A percentile compares a stretch with the other conserved stretches of the same genome.
phyloP scores from a whole-genome alignment of 1,140 invertebrate species.

The Neocloeon triangulifer region DNA sequence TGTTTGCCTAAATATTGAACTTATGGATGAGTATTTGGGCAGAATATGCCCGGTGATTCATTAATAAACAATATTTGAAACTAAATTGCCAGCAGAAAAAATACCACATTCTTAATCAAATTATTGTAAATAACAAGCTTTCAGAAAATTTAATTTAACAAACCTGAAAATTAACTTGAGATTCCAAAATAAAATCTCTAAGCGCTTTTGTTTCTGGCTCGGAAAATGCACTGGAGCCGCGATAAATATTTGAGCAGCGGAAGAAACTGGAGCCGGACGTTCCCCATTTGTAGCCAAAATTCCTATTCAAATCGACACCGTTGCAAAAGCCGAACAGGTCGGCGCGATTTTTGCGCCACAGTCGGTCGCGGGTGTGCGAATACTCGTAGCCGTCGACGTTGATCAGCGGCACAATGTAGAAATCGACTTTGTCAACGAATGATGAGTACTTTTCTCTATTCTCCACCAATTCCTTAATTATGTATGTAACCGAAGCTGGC shows the following conservation, averaged over 20 bases:
- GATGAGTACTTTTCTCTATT: conserved; percentile 7
- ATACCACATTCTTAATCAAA: too few species aligned
- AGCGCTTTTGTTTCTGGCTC: conserved; percentile 26
- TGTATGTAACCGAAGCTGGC: conserved; percentile 18
- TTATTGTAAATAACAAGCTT: too few species aligned
- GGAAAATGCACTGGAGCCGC: conserved; percentile 25
- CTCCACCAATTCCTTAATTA: conserved; percentile 17
- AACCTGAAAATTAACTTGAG: too few species aligned
- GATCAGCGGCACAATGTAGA: not conserved
- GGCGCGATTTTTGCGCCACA: conserved; percentile 17
- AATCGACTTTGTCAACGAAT: too few species aligned
- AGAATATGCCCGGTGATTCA: too few species aligned
- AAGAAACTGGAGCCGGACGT: conserved; percentile 21
- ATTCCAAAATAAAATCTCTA: conserved; percentile 10
- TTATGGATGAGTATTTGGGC: too few species aligned
- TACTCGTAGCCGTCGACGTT: not conserved
- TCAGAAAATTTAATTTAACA: too few species aligned
- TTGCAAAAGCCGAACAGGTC: conserved; percentile 9
- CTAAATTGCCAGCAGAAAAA: too few species aligned
- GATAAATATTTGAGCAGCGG: conserved; percentile 27
- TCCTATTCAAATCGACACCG: conserved; percentile 19
- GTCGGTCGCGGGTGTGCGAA: conserved; percentile 4
- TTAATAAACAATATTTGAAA: too few species aligned
- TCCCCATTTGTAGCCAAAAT: conserved; percentile 17
- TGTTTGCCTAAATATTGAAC: too few species aligned